Evolutionary conservation across 2,888 invertebrate species (phyloP), one percentile per base, ranked within the genome.

Genomic region (Epicampocera succincta): DNA sequence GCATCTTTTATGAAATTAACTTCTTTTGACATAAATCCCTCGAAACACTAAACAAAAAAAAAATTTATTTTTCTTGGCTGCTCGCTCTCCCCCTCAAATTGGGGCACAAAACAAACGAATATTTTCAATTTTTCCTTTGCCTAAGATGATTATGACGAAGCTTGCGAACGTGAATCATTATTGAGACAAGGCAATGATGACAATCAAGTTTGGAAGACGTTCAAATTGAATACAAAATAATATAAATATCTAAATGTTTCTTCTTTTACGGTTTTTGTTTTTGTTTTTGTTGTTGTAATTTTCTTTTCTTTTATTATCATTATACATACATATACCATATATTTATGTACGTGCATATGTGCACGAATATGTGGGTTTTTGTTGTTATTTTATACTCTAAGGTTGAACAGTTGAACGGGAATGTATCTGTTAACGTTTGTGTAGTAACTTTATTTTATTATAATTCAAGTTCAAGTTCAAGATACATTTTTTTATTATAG

Each of bases 391-490:
- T 61, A 33, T 33, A 58, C 17, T 58, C 40, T 42, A 52, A 63
- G 42, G 12, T 60, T 69, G 46, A 13, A 3, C n/a, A 38, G 46
- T n/a, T 65, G 65, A 66, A 58, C 48, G 65, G 40, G 25, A 66
- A 66, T 74, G 46, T 74, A 58, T 74, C 38, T 69, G 69, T n/a
- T 17, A 65, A 17, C 38, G 73, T 65, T 74, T 75, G 63, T 69
- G 54, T 63, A 48, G 25, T 66, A 79, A 79, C 66, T 73, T 79
- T 63, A 56, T 71, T 75, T 80, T 71, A 58, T 58, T 74, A 66
- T 56, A 63, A 76, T 69, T 81, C 80, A 81, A 81, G 80, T 80
- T 80, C 80, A 80, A 80, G 80, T 81, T 81, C 80, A 81, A 68
- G 80, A 81, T 68, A 75, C 74, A 75, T 17, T 61, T 76, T n/a